Percentiles rank a stretch among this genome's conserved stretches.
These are phyloP conservation scores for Hyles euphorbiae DNA, from an alignment of 1,140 invertebrate genomes.

Conservation along the genomic window DNA sequence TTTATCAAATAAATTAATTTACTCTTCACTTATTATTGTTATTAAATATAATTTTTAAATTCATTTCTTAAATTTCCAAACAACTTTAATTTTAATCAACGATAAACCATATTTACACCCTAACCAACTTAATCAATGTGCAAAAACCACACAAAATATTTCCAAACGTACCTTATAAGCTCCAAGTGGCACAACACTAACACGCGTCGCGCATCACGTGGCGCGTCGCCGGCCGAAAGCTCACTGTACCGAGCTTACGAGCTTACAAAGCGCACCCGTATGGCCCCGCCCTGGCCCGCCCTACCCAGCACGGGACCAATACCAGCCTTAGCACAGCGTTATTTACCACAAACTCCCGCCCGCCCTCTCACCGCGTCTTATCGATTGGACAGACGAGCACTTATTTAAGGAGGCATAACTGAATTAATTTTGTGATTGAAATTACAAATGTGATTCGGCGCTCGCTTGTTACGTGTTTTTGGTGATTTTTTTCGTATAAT, in stretches of 20 bases:
- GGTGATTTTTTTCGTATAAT: no score
- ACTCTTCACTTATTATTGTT: no score
- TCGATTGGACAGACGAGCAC: constrained; percentile 61
- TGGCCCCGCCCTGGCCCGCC: constrained; percentile 35
- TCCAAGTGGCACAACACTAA: no score
- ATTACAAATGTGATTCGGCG: constrained; percentile 54
- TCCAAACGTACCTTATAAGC: no score
- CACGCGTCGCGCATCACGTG: constrained; percentile 6
- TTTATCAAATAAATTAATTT: no score
- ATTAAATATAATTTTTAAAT: no score
- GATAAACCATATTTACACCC: no score
- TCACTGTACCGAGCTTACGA: constrained; percentile 2
- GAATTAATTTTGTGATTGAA: constrained; percentile 72
- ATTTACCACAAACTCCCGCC: constrained; percentile 61
- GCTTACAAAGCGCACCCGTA: not conserved
- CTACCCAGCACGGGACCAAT: constrained; percentile 37
- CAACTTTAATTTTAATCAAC: no score
- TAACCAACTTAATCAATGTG: no score
- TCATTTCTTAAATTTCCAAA: no score
- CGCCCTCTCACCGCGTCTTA: constrained; percentile 51
- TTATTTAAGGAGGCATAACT: constrained; percentile 62
- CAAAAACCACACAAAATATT: no score
- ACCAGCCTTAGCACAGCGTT: constrained; percentile 37
- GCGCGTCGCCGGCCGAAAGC: not conserved
- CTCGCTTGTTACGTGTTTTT: constrained; percentile 3